phyloP scores from a whole-genome alignment of 2,888 invertebrate genomes.

The Phanerotoma sp. region DNA sequence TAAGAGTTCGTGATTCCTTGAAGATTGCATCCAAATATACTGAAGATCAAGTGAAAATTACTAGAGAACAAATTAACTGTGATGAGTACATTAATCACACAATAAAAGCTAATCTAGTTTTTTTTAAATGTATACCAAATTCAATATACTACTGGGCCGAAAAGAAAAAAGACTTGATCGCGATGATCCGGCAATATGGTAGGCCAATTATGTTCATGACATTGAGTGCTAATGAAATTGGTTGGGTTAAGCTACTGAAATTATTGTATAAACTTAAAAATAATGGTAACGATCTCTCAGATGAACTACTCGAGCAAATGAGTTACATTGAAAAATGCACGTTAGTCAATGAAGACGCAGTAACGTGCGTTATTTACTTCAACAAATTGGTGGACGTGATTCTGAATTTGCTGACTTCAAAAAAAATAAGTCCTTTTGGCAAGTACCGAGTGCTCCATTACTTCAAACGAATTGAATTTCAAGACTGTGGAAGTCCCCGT shows the following conservation, averaged over 20 bases:
- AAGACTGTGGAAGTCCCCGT: constrained; percentile 52
- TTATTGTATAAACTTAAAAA: neutral
- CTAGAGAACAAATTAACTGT: constrained; percentile 41
- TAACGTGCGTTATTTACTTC: constrained; percentile 47
- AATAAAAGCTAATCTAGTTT: too few relatives aligned
- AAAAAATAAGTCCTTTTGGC: constrained; percentile 43
- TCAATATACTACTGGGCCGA: too few relatives aligned
- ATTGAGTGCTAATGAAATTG: too few relatives aligned
- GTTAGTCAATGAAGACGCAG: constrained; percentile 33
- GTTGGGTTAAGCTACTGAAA: too few relatives aligned
- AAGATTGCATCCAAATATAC: constrained; percentile 32
- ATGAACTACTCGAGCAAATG: constrained; percentile 36
- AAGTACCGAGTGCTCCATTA: constrained; percentile 40
- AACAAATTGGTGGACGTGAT: constrained; percentile 48
- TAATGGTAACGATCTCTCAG: neutral
- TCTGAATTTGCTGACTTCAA: constrained; percentile 42
- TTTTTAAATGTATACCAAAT: too few relatives aligned
- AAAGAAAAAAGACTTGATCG: too few relatives aligned
- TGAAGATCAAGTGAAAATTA: constrained; percentile 39
- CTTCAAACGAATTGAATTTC: constrained; percentile 52
- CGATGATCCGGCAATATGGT: too few relatives aligned
- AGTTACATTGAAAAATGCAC: constrained; percentile 1
- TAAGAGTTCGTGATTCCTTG: constrained; percentile 28
- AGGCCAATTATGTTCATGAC: too few relatives aligned
- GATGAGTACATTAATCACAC: too few relatives aligned